phyloP scores from a whole-genome alignment of 1,140 invertebrate genomes.

The Steinernema khuongi region DNA sequence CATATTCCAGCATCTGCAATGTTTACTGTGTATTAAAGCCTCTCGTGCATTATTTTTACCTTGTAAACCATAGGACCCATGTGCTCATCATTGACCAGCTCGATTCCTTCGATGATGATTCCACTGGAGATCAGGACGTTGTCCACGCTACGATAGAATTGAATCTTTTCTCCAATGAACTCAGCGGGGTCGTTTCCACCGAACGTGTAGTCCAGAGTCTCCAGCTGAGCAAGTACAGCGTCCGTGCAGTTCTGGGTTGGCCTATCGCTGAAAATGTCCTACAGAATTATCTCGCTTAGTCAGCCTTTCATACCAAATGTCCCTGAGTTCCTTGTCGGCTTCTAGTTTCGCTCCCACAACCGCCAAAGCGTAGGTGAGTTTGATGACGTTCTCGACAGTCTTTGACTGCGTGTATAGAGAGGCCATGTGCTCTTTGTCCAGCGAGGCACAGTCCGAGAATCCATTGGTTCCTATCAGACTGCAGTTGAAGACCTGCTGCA shows the following conservation, averaged over 20 bases:
- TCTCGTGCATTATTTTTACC: background rate
- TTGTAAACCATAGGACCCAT: constrained; percentile 6
- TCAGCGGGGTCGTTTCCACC: constrained; percentile 33
- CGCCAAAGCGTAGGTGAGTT: constrained; percentile 50
- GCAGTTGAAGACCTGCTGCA: constrained; percentile 42
- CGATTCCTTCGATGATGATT: constrained; percentile 13
- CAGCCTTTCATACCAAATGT: background rate
- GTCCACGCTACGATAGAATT: background rate
- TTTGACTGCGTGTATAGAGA: constrained; percentile 29
- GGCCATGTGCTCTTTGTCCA: constrained; percentile 25
- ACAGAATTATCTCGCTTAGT: background rate
- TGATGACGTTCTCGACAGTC: constrained; percentile 42
- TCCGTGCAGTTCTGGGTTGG: constrained; percentile 35
- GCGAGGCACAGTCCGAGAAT: background rate
- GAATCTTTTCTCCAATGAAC: background rate
- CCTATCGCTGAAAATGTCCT: constrained; percentile 30
- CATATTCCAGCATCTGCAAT: constrained; percentile 18
- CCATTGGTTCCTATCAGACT: background rate
- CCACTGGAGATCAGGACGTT: background rate
- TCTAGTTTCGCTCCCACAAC: constrained; percentile 30
- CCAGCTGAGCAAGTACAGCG: constrained; percentile 32
- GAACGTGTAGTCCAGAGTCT: constrained; percentile 32
- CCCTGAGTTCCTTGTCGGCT: background rate
- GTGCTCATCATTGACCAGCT: background rate
- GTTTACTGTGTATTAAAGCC: background rate